These are phyloP conservation scores for Bembecia ichneumoniformis DNA, from an alignment of 2,888 invertebrate species.

Conservation along the genomic window DNA sequence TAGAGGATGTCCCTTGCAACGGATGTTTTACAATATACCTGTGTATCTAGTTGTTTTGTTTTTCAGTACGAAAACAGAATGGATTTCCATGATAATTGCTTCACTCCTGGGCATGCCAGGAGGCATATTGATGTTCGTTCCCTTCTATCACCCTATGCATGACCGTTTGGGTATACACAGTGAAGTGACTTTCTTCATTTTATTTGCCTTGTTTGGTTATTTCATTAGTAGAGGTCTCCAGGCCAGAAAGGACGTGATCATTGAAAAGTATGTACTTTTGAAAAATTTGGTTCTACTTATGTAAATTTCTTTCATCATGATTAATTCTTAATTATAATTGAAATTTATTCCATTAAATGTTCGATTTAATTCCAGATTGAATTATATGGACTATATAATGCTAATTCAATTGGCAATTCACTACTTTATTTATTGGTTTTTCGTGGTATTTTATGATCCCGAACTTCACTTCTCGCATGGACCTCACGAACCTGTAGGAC, in stretches of 20 bases:
- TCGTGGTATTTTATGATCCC: conserved; percentile 77
- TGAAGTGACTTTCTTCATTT: conserved; percentile 78
- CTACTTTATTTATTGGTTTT: conserved; percentile 73
- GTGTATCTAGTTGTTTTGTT: neutral
- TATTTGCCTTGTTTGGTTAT: conserved; percentile 73
- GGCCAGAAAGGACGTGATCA: conserved; percentile 35
- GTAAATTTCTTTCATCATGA: no score
- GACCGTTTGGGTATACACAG: conserved; percentile 78
- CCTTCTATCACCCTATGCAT: conserved; percentile 84
- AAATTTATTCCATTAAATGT: no score
- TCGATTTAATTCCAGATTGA: conserved; percentile 28
- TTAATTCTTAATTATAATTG: no score
- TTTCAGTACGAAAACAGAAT: conserved; percentile 33
- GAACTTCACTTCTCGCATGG: conserved; percentile 78
- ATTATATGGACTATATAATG: conserved; percentile 48
- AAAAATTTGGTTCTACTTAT: no score
- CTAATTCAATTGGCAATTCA: conserved; percentile 71
- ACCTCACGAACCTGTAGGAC: conserved; percentile 82
- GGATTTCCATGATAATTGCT: conserved; percentile 65
- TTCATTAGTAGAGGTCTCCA: conserved; percentile 76
- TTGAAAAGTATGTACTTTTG: conserved; percentile 23
- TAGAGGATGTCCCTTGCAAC: no score
- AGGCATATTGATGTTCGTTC: conserved; percentile 79
- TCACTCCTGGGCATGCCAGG: conserved; percentile 79
- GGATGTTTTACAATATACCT: neutral